phyloP scores from a whole-genome alignment of 1,140 invertebrate genomes.

The Rhagoletis pomonella region DNA sequence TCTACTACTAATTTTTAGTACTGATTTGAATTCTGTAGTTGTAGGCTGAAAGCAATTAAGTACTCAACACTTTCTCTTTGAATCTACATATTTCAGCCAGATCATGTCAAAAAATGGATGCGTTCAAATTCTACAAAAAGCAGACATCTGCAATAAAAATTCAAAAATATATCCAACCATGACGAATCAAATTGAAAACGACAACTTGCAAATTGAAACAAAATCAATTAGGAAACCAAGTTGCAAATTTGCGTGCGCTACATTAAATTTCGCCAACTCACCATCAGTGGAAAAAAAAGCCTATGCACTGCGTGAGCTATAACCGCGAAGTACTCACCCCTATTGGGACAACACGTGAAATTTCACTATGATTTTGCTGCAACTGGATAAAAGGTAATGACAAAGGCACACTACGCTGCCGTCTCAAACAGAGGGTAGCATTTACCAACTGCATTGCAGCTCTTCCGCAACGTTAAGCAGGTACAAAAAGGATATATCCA shows the following conservation, averaged over 20 bases:
- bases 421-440: background rate
- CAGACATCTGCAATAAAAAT: background rate
- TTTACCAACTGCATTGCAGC: background rate
- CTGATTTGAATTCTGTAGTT: too few species aligned
- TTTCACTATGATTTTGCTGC: background rate
- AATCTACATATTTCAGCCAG: too few species aligned
- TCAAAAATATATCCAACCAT: slow-evolving; percentile 6
- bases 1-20: too few species aligned
- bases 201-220: slow-evolving; percentile 32
- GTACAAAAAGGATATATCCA: slow-evolving; percentile 3
- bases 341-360: background rate
- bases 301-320: background rate
- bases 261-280: slow-evolving; percentile 39
- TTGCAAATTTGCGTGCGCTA: slow-evolving; percentile 36
- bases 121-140: too few species aligned
- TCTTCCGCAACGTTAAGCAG: background rate
- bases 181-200: slow-evolving; percentile 23
- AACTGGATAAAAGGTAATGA: background rate
- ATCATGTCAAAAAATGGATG: too few species aligned
- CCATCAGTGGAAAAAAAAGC: background rate
- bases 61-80: too few species aligned
- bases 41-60: too few species aligned
- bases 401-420: too few species aligned
- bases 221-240: slow-evolving; percentile 39
- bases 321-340: background rate